Base-by-base conservation (phyloP, 1,140 invertebrate genomes). In the Arctopsyche grandis region DNA sequence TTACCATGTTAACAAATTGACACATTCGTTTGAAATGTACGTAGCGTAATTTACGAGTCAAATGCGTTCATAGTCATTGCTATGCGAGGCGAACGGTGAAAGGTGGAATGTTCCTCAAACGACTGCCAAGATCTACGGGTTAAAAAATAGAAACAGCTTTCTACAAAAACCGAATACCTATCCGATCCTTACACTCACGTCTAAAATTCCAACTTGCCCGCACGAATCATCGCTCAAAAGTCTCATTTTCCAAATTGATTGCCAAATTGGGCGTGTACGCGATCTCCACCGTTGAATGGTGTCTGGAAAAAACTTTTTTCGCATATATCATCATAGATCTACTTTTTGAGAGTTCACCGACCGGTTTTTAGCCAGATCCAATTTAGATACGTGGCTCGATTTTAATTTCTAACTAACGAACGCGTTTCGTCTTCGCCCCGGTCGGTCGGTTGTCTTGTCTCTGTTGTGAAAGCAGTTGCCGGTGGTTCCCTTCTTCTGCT, bases 31-130 rank as follows among this genome's bases (percentile, higher is more conserved):
- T 60, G 56, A 19, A 9, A 21, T 19, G 29, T 38, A 38, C 29
- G 29, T 38, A 38, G 29, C 29, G 29, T 38, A 38, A 66, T 66
- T 66, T 66, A 66, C 63, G 56, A 60, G 56, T 60, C 56, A 60
- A 60, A 60, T 60, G 56, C 56, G 24, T 66, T 22, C 63, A 29
- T 66, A 21, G 22, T 66, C 63, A 66, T 66, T 66, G 12, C 10
- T 26, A 66, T 66, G 63, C 63, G 24, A 66, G 24, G 24, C 63
- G 63, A 66, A 10, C 63, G 63, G 63, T 66, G 63, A 66, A 66
- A 66, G 63, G 63, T 66, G 63, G 63, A 66, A 66, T 66, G 63
- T 66, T 9, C 24, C 10, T 22, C 63, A 26, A 22, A 66, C 21
- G 9, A 24, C 19, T 66, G 63, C 24, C 63, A 66, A 66, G 58